These are phyloP conservation scores for Eubasilissa regina DNA, from an alignment of 1,140 invertebrate species.

Conservation along the genomic window DNA sequence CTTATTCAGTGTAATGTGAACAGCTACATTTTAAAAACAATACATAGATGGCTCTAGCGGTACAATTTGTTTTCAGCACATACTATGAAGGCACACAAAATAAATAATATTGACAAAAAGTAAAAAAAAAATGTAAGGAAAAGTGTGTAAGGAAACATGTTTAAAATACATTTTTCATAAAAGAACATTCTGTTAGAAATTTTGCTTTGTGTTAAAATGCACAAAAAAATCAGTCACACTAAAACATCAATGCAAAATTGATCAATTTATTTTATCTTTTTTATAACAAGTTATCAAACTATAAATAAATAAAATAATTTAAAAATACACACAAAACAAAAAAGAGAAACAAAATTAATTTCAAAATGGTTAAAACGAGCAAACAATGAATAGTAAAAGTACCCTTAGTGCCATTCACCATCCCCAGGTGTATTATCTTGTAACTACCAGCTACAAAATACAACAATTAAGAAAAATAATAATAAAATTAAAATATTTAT, in stretches of 20 bases:
- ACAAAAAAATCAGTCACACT: slow-evolving; percentile 2
- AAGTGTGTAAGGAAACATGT: no score
- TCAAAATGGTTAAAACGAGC: slow-evolving; percentile 10
- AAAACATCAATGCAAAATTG: slow-evolving; percentile 1
- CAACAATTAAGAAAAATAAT: slow-evolving; percentile 3
- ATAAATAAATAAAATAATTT: no score
- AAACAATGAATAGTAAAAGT: slow-evolving; percentile 34
- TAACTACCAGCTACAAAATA: slow-evolving; percentile 56
- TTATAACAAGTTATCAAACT: no score
- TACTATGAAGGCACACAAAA: background rate
- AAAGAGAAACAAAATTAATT: no score
- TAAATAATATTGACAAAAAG: background rate
- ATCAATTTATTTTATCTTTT: no score
- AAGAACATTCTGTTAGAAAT: no score
- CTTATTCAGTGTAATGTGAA: background rate
- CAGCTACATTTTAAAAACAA: slow-evolving; percentile 1
- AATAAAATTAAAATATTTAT: slow-evolving; percentile 7
- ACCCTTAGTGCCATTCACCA: slow-evolving; percentile 57
- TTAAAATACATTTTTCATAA: no score
- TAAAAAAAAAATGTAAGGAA: no score
- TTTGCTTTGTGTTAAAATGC: slow-evolving; percentile 4
- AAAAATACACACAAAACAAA: no score
- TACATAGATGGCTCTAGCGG: slow-evolving; percentile 33
- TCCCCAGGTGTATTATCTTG: slow-evolving; percentile 58
- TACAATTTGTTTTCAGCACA: slow-evolving; percentile 7